Evolutionary conservation across 2,797 vertebrate genomes (phyloP), one percentile per base, ranked within the genome.

Genomic region (Morus bassanus): DNA sequence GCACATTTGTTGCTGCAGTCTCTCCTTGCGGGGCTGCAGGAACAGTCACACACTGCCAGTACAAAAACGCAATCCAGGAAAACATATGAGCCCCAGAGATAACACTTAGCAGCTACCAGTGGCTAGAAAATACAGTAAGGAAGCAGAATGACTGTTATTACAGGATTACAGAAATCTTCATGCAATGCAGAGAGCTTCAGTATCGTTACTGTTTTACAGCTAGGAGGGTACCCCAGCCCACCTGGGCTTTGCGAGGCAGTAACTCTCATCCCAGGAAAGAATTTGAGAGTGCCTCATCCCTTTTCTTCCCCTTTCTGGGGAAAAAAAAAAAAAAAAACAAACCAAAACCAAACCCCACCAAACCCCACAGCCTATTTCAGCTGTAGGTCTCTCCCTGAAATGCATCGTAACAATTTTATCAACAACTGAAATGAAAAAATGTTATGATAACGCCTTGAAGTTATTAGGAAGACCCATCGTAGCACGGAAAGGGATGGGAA

Each of bases 161-260:
- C 45, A 46, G 45, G 18, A 45, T 28, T 19, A 60, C 21, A 69
- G 59, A 81, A 35, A 53, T 10, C 54, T 53, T 41, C 35, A 12
- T 4, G 31, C n/a, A 27, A 46, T 1, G 1, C 39, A n/a, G 28
- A 46, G 5, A 48, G 31, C 48, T 78, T 46, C 73, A 54, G 4
- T 25, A 28, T 9, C 1, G 1, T n/a, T 31, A n/a, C n/a, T 31
- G 24, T 50, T 68, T 37, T 18, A 39, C 2, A 2, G 23, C 24
- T 25, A 30, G 23, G 35, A 95, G 24, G 21, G 15, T 46, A 56
- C 5, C 30, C 30, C 69, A 63, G 57, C 61, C 31, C 21, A 10
- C 5, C 13, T 0, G 0, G 50, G 39, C 28, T 43, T 27, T 37
- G 59, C 2, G 0, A 78, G 22, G 7, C n/a, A 56, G 25, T 16